These are phyloP conservation scores for Macrosoma leucophasiata DNA, from an alignment of 2,888 invertebrate species.

Conservation along the genomic window DNA sequence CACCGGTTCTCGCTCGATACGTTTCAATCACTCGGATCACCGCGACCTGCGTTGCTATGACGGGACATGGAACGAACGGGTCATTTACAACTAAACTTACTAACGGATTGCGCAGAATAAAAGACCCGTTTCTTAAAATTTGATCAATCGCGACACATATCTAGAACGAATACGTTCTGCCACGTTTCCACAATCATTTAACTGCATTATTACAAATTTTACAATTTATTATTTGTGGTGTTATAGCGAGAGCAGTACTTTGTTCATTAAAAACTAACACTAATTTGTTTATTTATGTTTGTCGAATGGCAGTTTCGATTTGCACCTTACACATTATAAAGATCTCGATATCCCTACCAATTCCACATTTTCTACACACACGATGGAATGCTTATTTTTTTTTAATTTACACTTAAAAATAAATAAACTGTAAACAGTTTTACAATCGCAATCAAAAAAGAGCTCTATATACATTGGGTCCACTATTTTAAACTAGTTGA, in stretches of 20 bases:
- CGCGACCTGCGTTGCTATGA: too few species aligned
- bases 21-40: too few species aligned
- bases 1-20: too few species aligned
- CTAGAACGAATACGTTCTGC: not conserved
- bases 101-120: too few species aligned
- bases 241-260: constrained; percentile 46
- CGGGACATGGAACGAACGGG: too few species aligned
- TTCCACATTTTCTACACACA: constrained; percentile 44
- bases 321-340: constrained; percentile 44
- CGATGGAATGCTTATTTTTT: constrained; percentile 56
- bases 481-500: constrained; percentile 33
- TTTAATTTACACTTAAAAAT: constrained; percentile 39
- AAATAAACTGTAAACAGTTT: constrained; percentile 29
- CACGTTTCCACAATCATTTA: constrained; percentile 9
- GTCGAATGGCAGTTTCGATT: constrained; percentile 45
- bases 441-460: too few species aligned
- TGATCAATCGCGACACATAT: too few species aligned
- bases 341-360: constrained; percentile 35
- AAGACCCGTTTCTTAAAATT: too few species aligned
- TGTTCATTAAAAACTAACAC: constrained; percentile 23
- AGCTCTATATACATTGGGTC: constrained; percentile 42
- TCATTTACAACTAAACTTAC: too few species aligned
- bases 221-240: constrained; percentile 43
- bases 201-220: constrained; percentile 19
- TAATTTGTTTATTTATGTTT: constrained; percentile 24